Base-by-base conservation (phyloP, 1,140 invertebrate species). In the Zaprionus davidi region DNA sequence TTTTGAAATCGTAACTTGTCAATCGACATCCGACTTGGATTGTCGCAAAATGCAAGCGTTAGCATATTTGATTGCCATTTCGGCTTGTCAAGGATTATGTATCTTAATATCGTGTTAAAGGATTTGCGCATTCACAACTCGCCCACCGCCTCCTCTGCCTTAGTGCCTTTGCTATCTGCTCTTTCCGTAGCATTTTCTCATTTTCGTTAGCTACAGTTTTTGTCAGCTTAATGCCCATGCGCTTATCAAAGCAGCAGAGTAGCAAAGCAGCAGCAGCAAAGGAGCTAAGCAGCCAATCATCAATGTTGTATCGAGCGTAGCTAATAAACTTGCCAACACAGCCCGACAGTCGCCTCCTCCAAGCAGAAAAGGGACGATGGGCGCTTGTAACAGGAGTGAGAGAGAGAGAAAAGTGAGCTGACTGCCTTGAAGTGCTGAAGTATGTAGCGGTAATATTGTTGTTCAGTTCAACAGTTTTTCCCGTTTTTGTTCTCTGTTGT, bases 11-110 rank as follows among this genome's bases (percentile, higher is more conserved):
- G 72, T 59, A 51, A 36, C 69, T 69, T 87, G 84, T 87, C 84
- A 87, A 87, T 88, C 78, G 82, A 65, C 71, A 80, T 44, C 41
- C 74, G 67, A 79, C 69, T 88, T 90, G 84, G 73, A 56, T 82
- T 58, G 68, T 46, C 22, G 46, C 22, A 90, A 90, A 82, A 82
- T 90, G 85, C 79, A 85, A 88, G 85, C 85, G 85, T 90, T 90
- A 81, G 85, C 85, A 90, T 90, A 90, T 90, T 90, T 85, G 85
- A 90, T 90, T 90, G 81, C 81, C 85, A 90, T 90, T 90, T 85
- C 85, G 85, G 86, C 82, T 85, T 90, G 85, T 90, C 85, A 90
- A 59, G 85, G 85, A 90, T 90, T 90, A 90, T 79, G 67, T 80
- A 65, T 85, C 85, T 90, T 90, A 90, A 90, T 90, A 90, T 90